Evolutionary conservation across 2,888 invertebrate species (phyloP), one percentile per base, ranked within the genome.

Genomic region (Listrodromus nycthemerus): DNA sequence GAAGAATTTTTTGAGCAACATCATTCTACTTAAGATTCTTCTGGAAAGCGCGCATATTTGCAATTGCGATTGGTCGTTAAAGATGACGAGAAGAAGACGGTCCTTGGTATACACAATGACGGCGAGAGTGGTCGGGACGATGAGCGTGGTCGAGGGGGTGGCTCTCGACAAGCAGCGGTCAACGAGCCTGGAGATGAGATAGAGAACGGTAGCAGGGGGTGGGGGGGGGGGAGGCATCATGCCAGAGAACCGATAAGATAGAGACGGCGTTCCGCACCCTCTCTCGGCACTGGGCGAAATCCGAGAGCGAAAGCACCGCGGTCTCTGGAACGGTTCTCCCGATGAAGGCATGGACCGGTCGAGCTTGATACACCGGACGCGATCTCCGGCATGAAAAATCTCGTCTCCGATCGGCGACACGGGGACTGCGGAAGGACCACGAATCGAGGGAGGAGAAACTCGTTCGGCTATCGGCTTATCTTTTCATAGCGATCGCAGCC

Each of bases 361-460:
- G 86, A 88, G 88, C 87, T 90, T 89, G 93, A 92, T 92, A 91
- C 90, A 91, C 92, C 91, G 91, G 92, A 92, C 90, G 92, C 91
- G 91, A 92, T 92, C 88, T 87, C 86, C 85, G 88, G 88, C 89
- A 91, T 93, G 93, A 93, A 93, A 93, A 93, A 93, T 93, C 92
- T 92, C 90, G 89, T 88, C 89, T 90, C 89, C 85, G 89, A 89
- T 85, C 83, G 84, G 86, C 86, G 86, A 77, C 73, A 82, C 71
- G 80, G 63, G 77, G 69, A 69, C 58, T 52, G 77, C 27, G 58
- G 16, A 27, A 58, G 73, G 52, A 58, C 27, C 48, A 78, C 58
- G 61, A 81, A 70, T 30, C 16, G 52, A 58, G 80, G 63, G 61
- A 70, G 63, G 66, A 79, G 75, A 80, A 76, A 82, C 27, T 61